Percentiles rank a stretch among this genome's conserved stretches.
phyloP scores from a whole-genome alignment of 1,140 invertebrate species.

The Drosophila aff. region DNA sequence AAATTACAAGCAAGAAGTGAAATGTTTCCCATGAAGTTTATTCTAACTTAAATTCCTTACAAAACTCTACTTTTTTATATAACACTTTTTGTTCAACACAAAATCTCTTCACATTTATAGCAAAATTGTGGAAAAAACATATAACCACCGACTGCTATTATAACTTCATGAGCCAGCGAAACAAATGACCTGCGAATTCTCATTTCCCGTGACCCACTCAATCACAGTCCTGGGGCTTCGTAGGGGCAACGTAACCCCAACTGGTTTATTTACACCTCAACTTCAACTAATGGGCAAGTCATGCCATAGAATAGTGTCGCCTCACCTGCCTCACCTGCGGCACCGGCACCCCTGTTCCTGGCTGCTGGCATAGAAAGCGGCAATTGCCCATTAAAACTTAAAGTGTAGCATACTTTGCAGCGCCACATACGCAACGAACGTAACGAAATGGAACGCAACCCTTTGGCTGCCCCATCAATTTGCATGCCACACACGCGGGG shows the following conservation, averaged over 20 bases:
- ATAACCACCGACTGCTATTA: slow-evolving; percentile 4
- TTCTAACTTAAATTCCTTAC: neutral
- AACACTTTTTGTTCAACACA: neutral
- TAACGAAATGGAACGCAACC: slow-evolving; percentile 46
- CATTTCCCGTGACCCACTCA: slow-evolving; percentile 34
- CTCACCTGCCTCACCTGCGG: slow-evolving; percentile 5
- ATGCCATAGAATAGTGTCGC: slow-evolving; percentile 41
- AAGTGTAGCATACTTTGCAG: slow-evolving; percentile 68
- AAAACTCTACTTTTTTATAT: neutral
- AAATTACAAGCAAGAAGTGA: no score
- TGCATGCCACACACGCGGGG: slow-evolving; percentile 75
- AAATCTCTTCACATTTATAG: neutral
- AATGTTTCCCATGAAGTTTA: neutral
- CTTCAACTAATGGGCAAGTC: slow-evolving; percentile 69
- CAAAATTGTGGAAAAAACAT: neutral
- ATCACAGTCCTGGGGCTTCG: slow-evolving; percentile 2
- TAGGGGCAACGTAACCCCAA: slow-evolving; percentile 8
- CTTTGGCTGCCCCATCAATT: slow-evolving; percentile 65
- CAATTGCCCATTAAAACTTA: slow-evolving; percentile 71
- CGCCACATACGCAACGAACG: slow-evolving; percentile 53
- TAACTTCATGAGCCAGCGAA: slow-evolving; percentile 15
- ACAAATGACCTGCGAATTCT: slow-evolving; percentile 33
- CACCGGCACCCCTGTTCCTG: neutral
- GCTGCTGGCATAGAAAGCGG: slow-evolving; percentile 1
- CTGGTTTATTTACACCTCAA: slow-evolving; percentile 54